A percentile compares a stretch with the other conserved stretches of the same genome.
Evolutionary conservation across 2,888 invertebrate genomes (phyloP).

Genomic region (Drosophila putrida): DNA sequence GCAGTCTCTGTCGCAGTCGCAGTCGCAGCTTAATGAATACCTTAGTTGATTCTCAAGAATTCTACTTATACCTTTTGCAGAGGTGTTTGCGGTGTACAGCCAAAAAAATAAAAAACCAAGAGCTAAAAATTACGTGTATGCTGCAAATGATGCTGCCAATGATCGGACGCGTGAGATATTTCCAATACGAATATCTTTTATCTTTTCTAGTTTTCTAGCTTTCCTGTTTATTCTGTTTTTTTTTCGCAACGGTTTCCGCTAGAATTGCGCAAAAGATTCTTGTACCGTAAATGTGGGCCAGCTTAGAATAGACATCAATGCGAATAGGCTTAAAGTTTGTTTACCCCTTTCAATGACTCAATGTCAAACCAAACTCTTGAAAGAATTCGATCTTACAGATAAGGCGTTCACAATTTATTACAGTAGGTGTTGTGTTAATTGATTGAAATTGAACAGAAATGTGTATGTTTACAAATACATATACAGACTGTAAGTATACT

Average conservation of each 20-base stretch:
- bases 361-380: constrained; percentile 20
- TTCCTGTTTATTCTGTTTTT: constrained; percentile 1
- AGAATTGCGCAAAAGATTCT: constrained; percentile 60
- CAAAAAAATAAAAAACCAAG: constrained; percentile 30
- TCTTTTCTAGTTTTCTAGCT: background rate
- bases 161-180: constrained; percentile 79
- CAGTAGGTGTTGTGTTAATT: constrained; percentile 32
- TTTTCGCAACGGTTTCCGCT: constrained; percentile 59
- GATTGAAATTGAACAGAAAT: constrained; percentile 1
- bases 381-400: background rate
- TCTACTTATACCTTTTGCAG: constrained; percentile 20
- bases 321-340: constrained; percentile 62
- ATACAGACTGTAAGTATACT: background rate
- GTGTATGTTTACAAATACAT: background rate
- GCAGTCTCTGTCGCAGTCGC: background rate
- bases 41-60: constrained; percentile 76
- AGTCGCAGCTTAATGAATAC: constrained; percentile 76
- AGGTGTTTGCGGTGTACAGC: constrained; percentile 37
- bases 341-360: constrained; percentile 66
- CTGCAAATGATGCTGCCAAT: constrained; percentile 61
- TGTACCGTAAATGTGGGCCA: constrained; percentile 74
- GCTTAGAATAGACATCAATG: constrained; percentile 33
- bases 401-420: constrained; percentile 5
- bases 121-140: constrained; percentile 68
- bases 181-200: constrained; percentile 63